These are phyloP conservation scores for Porites cylindrica DNA, from an alignment of 92 coral and sea anemone genomes.

Conservation along the genomic window DNA sequence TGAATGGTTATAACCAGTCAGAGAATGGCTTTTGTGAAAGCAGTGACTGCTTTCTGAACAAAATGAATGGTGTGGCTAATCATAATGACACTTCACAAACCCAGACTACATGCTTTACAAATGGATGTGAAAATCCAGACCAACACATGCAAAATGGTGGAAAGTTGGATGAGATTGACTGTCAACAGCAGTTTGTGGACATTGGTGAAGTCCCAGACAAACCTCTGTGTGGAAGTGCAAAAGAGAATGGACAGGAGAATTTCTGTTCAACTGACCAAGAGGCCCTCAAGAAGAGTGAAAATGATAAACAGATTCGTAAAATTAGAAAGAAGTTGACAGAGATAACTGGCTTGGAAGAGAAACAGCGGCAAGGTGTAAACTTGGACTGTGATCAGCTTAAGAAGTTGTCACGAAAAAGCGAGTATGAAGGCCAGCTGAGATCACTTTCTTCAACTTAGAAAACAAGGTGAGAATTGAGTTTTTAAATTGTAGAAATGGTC, in stretches of 20 bases:
- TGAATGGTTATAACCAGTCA: conserved; percentile 80
- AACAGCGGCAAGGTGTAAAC: conserved; percentile 66
- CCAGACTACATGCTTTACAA: not conserved
- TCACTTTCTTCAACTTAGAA: conserved; percentile 22
- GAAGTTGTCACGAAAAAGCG: conserved; percentile 83
- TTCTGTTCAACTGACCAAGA: not conserved
- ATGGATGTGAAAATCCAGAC: conserved; percentile 19
- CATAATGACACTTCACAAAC: conserved; percentile 14
- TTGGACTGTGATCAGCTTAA: conserved; percentile 92
- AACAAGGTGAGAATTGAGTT: conserved; percentile 7
- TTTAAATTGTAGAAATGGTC: not conserved
- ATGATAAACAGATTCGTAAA: conserved; percentile 84
- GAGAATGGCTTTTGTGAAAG: conserved; percentile 71
- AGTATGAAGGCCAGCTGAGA: conserved; percentile 78
- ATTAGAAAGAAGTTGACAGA: conserved; percentile 86
- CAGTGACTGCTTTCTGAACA: conserved; percentile 4
- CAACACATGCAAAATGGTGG: not conserved
- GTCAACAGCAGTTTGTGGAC: conserved; percentile 66
- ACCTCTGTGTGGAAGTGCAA: conserved; percentile 41
- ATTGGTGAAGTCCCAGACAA: conserved; percentile 43
- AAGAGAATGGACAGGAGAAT: not conserved
- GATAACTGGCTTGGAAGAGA: conserved; percentile 71
- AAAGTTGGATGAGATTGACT: conserved; percentile 26
- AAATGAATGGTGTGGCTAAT: conserved; percentile 18
- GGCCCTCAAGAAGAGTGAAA: conserved; percentile 66